A percentile compares a stretch with the other conserved stretches of the same genome.
These are phyloP conservation scores for Branchinecta lindahli DNA, from an alignment of 1,140 invertebrate genomes.

Conservation along the genomic window DNA sequence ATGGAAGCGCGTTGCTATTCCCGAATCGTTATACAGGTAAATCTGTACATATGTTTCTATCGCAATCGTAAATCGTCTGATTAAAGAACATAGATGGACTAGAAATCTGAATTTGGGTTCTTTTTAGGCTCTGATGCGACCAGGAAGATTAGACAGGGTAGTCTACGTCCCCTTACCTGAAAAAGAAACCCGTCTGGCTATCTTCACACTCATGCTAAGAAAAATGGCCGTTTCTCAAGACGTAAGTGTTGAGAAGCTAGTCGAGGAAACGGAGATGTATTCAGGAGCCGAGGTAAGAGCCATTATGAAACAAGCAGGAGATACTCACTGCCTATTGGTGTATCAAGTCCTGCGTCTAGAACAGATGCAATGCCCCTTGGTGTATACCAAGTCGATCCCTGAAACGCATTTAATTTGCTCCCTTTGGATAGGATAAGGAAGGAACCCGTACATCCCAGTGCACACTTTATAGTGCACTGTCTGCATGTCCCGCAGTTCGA, in stretches of 20 bases:
- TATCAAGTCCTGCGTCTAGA: not conserved
- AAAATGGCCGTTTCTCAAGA: slow-evolving; percentile 43
- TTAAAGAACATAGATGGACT: no score
- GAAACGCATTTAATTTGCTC: no score
- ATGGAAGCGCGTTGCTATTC: no score
- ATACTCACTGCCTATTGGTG: not conserved
- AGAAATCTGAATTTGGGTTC: slow-evolving; percentile 15
- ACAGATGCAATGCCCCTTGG: no score
- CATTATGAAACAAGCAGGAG: not conserved
- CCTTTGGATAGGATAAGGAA: no score
- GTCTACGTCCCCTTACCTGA: slow-evolving; percentile 78
- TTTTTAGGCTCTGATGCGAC: slow-evolving; percentile 57
- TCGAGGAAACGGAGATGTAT: slow-evolving; percentile 50
- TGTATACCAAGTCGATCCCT: no score
- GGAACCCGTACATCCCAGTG: no score
- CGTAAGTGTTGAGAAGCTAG: slow-evolving; percentile 46
- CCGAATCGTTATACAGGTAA: no score
- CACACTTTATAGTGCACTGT: no score
- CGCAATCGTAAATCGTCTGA: no score
- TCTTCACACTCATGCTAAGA: slow-evolving; percentile 47
- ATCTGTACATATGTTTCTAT: no score
- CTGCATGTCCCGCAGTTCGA: no score
- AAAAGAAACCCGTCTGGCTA: slow-evolving; percentile 48
- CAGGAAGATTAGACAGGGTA: slow-evolving; percentile 70
- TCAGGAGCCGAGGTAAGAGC: slow-evolving; percentile 65